Base-by-base conservation (phyloP, 2,888 invertebrate species). In the Ypsolopha scabrella region DNA sequence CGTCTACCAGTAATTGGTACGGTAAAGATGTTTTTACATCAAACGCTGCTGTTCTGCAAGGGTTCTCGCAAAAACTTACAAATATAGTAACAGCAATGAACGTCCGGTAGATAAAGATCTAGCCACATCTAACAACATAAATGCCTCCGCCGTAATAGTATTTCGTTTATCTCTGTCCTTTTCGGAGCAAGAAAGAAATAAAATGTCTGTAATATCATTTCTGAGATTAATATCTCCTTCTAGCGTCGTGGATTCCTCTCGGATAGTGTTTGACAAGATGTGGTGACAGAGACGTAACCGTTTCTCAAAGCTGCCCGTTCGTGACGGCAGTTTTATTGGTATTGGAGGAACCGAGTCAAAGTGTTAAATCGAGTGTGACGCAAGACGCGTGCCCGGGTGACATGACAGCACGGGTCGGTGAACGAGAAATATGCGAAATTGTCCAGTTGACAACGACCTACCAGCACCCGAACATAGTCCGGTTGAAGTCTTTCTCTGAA, bases 331-430 rank as follows among this genome's bases (percentile, higher is more conserved):
- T 45, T 45, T 45, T 45, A 45, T 51, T 51, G 51, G 33, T 37
- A 47, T 34, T 33, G 39, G 41, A 35, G 47, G 54, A 53, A 57
- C 39, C 49, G 53, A 55, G 51, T 55, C 54, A 53, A 58, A 55
- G 53, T 55, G 54, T 51, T 57, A 52, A 55, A 57, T 56, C 55
- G 56, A 52, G 56, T 53, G 57, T 55, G 54, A 55, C 51, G 53
- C 47, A 10, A 36, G 34, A 33, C 41, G 41, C 24, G 4, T 35
- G 41, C 13, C 33, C 8, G n/a, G 6, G n/a, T 11, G 11, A n/a
- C 9, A n/a, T 8, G n/a, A 11, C 9, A 41, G 41, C 11, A n/a
- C 41, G n/a, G 7, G 7, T 11, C 10, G 9, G 9, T n/a, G 13
- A 41, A 11, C 7, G 14, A 8, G 6, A 43, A 43, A 24, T 14